Conservation (phyloP, 2,888 invertebrate species). For the Heliconius hortense region DNA sequence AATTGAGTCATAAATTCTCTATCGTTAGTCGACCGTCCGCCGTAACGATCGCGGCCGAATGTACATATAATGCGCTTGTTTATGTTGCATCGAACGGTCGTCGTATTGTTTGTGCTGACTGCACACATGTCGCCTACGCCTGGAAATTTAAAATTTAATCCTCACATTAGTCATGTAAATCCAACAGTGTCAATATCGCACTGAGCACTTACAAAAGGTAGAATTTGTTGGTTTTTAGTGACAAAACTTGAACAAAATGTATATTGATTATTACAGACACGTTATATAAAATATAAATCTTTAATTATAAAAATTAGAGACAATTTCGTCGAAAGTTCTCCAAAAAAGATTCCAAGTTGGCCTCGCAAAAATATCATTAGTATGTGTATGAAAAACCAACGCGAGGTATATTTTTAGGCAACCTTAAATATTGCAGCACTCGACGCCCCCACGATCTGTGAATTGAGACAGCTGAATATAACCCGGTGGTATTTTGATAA, state of each 20-base stretch:
- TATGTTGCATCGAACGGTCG: conserved; percentile 35
- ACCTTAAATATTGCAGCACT: conserved; percentile 59
- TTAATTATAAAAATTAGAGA: background rate
- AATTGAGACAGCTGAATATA: conserved; percentile 38
- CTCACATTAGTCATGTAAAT: conserved; percentile 1
- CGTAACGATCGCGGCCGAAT: conserved; percentile 42
- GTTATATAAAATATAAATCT: background rate
- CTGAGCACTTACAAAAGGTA: background rate
- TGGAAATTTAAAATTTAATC: conserved; percentile 27
- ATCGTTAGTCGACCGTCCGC: conserved; percentile 41
- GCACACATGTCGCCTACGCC: conserved; percentile 29
- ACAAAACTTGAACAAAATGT: background rate
- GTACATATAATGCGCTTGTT: conserved; percentile 40
- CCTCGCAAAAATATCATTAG: conserved; percentile 42
- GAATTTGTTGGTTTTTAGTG: background rate
- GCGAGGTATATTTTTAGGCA: conserved; percentile 64
- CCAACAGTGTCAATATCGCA: background rate
- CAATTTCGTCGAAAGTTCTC: background rate
- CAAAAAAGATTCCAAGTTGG: conserved; percentile 26
- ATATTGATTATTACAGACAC: background rate
- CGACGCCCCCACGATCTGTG: conserved; percentile 50
- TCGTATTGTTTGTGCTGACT: conserved; percentile 26
- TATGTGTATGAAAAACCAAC: conserved; percentile 46
- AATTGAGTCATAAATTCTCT: conserved; percentile 48
- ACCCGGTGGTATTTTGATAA: conserved; percentile 36